A percentile compares a stretch with the other conserved stretches of the same genome.
phyloP scores from a whole-genome alignment of 2,113 vertebrate species.

The Phaetusa simplex region DNA sequence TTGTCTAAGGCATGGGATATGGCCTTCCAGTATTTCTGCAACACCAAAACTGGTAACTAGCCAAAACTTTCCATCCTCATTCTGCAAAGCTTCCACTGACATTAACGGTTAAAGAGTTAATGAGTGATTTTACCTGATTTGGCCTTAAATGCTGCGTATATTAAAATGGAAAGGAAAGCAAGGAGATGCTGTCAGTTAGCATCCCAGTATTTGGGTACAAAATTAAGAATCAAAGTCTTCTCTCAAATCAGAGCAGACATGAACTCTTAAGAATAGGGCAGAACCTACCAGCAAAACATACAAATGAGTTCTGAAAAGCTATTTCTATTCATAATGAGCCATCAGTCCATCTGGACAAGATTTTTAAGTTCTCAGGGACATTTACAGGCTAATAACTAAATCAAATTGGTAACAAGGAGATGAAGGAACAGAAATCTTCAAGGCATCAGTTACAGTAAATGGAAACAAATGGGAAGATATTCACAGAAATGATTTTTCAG shows the following conservation, averaged over 20 bases:
- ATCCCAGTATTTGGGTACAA: background rate
- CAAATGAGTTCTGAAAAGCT: slow-evolving; percentile 10
- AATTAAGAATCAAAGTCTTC: slow-evolving; percentile 14
- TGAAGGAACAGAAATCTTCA: background rate
- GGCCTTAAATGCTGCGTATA: background rate
- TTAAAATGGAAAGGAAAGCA: slow-evolving; percentile 16
- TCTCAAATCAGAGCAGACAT: slow-evolving; percentile 15
- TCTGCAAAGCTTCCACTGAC: background rate
- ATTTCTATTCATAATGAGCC: slow-evolving; percentile 32
- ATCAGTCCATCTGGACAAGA: background rate
- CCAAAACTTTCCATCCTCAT: background rate
- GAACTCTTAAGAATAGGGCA: background rate
- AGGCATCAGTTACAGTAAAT: background rate
- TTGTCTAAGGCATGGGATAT: background rate
- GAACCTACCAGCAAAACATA: slow-evolving; percentile 19
- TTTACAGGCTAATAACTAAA: slow-evolving; percentile 11
- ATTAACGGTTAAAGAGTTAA: background rate
- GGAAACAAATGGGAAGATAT: background rate
- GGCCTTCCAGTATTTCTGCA: background rate
- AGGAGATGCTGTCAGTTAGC: slow-evolving; percentile 17
- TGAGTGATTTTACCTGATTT: background rate
- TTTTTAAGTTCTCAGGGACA: background rate
- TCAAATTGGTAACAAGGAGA: background rate
- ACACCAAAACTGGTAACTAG: background rate
- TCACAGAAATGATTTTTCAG: background rate